Evolutionary conservation across 2,888 invertebrate species (phyloP).

Genomic region (Euplagia quadripunctaria): DNA sequence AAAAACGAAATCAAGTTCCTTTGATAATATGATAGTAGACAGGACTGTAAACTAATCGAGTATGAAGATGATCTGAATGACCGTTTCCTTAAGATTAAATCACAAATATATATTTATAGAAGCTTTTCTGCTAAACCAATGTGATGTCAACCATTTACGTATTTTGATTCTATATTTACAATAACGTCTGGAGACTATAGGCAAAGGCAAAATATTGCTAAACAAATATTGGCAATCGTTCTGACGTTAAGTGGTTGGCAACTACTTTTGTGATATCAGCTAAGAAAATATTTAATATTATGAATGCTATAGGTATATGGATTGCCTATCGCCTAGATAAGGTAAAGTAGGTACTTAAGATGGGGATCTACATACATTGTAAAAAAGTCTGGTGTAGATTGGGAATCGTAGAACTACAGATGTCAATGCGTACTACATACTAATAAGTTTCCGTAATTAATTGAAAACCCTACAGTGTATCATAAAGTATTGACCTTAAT

Average conservation of each 20-base stretch:
- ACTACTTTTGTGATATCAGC: conserved; percentile 2
- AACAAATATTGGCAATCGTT: conserved; percentile 7
- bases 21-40: not conserved
- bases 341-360: not conserved
- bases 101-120: not conserved
- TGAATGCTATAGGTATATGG: not conserved
- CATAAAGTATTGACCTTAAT: not conserved
- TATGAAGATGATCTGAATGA: not conserved
- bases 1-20: not conserved
- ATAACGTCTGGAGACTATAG: conserved; percentile 14
- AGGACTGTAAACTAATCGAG: not conserved
- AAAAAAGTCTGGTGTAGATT: not conserved
- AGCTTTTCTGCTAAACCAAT: not conserved
- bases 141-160: conserved; percentile 21
- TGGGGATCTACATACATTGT: not conserved
- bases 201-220: conserved; percentile 13
- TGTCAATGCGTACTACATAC: not conserved
- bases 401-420: not conserved
- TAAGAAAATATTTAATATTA: not conserved
- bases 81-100: not conserved
- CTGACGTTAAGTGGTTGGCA: conserved; percentile 10
- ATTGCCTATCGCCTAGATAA: not conserved
- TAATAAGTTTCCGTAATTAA: not conserved
- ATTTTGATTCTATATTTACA: conserved; percentile 11
- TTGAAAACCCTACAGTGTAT: not conserved